Percentiles rank a stretch among this genome's conserved stretches.
phyloP scores from a whole-genome alignment of 2,888 invertebrate genomes.

The Drosophila macrothrix region DNA sequence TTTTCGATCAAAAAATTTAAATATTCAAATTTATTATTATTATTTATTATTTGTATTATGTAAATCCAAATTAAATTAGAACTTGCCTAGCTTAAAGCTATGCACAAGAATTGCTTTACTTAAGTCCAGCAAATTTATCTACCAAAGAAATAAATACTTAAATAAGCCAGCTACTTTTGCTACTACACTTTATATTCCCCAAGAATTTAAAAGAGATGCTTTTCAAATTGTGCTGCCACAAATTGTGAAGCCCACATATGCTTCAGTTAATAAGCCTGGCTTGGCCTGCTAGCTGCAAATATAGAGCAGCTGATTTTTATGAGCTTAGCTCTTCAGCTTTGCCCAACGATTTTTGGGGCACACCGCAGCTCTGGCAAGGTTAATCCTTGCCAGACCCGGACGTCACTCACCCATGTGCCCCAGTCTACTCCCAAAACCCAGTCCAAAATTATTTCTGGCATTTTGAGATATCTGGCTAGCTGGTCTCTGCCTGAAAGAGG shows the following conservation, averaged over 20 bases:
- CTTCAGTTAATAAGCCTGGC: conserved; percentile 52
- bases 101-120: neutral
- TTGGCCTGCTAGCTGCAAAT: conserved; percentile 10
- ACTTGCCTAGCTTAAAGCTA: neutral
- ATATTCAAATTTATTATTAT: no score
- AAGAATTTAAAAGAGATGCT: neutral
- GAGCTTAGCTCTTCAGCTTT: conserved; percentile 55
- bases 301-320: conserved; percentile 52
- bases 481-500: conserved; percentile 5
- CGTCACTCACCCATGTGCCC: conserved; percentile 20
- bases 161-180: neutral
- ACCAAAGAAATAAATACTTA: neutral
- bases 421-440: neutral
- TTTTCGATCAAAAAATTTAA: no score
- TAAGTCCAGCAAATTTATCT: neutral
- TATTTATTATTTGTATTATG: neutral
- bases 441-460: conserved; percentile 22
- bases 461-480: conserved; percentile 46
- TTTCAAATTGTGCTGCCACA: neutral
- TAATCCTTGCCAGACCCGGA: conserved; percentile 38
- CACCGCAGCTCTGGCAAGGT: conserved; percentile 53
- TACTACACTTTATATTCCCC: neutral
- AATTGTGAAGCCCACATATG: neutral
- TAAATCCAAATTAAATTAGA: neutral
- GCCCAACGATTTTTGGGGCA: conserved; percentile 47